Base-by-base conservation (phyloP, 2,113 vertebrate genomes). In the Odontophorus gujanensis region DNA sequence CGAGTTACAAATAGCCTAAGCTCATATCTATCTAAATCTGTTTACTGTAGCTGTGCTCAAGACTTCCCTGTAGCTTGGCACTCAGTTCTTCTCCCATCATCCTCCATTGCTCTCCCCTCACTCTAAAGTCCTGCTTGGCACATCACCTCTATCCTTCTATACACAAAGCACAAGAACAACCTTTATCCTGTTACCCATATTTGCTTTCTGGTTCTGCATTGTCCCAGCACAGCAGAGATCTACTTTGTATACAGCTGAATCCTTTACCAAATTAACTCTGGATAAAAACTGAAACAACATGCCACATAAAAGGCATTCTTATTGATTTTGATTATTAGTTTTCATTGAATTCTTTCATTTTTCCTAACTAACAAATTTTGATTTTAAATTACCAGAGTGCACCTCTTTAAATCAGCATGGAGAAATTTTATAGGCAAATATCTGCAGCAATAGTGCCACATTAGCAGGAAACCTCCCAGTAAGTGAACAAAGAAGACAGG, bases 351-450 rank as follows among this genome's bases (percentile, higher is more conserved):
- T 42, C 22, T 88, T 92, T 91, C 85, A 8, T 77, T 96, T 91
- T 86, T 79, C 32, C 43, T 67, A 93, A 30, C 0, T 2, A 81
- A 61, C 55, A 87, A 88, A 90, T 92, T 95, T 92, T 91, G 67
- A 68, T 68, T 78, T 74, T 75, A 92, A 96, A 90, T 77, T 73
- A 96, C 81, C 63, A 74, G 76, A 95, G 65, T 2, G 0, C 26
- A 20, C 78, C 50, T 95, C 57, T 76, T 45, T 90, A 93, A 87
- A 93, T 86, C 62, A 84, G 48, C 53, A 55, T 11, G 1, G 34
- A 71, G 34, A 81, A 88, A 34, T 88, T 95, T 94, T 88, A 94
- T 75, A 83, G 95, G 47, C 77, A 83, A 93, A 69, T 88, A 92
- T 79, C 59, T 83, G 61, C 50, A 85, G 92, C 83, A 81, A 90